Percentiles rank a stretch among this genome's conserved stretches.
Evolutionary conservation across 2,888 invertebrate species (phyloP).

Genomic region (Thereva nobilitata): DNA sequence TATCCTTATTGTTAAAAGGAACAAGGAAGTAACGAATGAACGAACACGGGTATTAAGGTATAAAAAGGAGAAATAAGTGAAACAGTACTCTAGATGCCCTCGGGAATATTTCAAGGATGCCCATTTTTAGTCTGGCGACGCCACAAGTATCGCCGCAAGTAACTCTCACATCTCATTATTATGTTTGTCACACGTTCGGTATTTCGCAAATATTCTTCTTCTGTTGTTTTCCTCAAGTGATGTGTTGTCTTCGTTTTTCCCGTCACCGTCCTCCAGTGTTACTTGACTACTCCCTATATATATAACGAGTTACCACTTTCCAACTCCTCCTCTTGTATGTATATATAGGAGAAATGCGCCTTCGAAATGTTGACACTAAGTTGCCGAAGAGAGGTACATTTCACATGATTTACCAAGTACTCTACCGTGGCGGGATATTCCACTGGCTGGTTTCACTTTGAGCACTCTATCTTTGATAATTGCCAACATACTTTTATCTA

Average conservation of each 20-base stretch:
- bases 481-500: constrained; percentile 23
- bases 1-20: constrained; percentile 34
- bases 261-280: constrained; percentile 1
- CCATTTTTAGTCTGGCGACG: constrained; percentile 34
- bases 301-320: no score
- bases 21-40: constrained; percentile 10
- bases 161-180: constrained; percentile 39
- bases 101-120: constrained; percentile 36
- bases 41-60: constrained; percentile 5
- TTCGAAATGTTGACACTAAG: constrained; percentile 19
- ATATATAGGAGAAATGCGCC: no score
- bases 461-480: constrained; percentile 23
- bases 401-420: constrained; percentile 17
- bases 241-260: not conserved
- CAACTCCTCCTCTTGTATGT: no score
- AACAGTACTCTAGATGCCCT: constrained; percentile 37
- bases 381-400: constrained; percentile 31
- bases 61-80: constrained; percentile 36
- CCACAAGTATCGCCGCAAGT: constrained; percentile 37
- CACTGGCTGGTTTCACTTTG: constrained; percentile 14
- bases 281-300: no score
- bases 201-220: constrained; percentile 15
- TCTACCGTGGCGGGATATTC: constrained; percentile 11
- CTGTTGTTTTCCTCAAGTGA: constrained; percentile 19
- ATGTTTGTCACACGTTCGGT: constrained; percentile 40